Percentiles rank a stretch among this genome's conserved stretches.
Conservation (phyloP, 1,140 invertebrate species). For the Amphibalanus amphitrite region DNA sequence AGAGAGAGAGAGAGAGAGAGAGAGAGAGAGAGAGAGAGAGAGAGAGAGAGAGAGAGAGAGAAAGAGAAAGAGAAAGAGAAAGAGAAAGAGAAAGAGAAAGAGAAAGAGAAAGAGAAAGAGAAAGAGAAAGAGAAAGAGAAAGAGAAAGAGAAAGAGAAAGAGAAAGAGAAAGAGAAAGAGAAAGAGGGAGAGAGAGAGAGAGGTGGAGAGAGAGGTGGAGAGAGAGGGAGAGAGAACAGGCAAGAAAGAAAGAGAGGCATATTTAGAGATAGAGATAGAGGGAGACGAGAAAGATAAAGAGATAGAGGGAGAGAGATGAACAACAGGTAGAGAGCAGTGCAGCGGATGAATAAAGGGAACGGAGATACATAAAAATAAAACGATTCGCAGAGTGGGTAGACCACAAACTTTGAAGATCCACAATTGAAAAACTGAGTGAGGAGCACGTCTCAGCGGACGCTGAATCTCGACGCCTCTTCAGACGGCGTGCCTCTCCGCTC, state of each 20-base stretch:
- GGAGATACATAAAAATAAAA: no score
- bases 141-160: constrained; percentile 11
- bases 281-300: constrained; percentile 13
- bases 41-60: not conserved
- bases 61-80: not conserved
- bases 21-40: not conserved
- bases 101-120: constrained; percentile 2
- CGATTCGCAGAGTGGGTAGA: no score
- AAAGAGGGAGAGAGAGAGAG: constrained; percentile 21
- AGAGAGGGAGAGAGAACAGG: constrained; percentile 2
- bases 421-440: no score
- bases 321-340: constrained; percentile 6
- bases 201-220: not conserved
- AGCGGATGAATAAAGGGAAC: no score
- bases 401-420: no score
- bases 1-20: not conserved
- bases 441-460: no score
- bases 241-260: constrained; percentile 6
- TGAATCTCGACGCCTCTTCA: no score
- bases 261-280: constrained; percentile 11
- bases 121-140: constrained; percentile 3
- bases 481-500: no score
- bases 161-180: constrained; percentile 9
- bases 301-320: constrained; percentile 9
- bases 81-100: not conserved